These are phyloP conservation scores for Drosophila mayaguana DNA, from an alignment of 2,888 invertebrate species.

Conservation along the genomic window DNA sequence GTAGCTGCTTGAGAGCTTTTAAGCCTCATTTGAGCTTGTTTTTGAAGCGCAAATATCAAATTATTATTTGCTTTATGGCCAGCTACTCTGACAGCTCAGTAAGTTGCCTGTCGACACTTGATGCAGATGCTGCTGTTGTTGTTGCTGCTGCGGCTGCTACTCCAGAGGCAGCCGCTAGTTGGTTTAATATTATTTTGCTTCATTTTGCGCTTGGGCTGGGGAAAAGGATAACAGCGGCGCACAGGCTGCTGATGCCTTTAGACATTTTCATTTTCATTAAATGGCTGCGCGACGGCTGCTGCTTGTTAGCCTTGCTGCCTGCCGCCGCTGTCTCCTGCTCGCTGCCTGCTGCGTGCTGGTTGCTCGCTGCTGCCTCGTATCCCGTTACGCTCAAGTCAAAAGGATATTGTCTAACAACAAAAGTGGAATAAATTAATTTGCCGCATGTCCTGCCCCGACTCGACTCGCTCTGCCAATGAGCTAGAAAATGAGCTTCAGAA, in stretches of 20 bases:
- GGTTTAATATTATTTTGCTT: slow-evolving; percentile 71
- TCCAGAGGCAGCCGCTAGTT: slow-evolving; percentile 11
- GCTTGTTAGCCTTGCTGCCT: slow-evolving; percentile 29
- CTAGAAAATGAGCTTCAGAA: slow-evolving; percentile 79
- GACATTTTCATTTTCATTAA: slow-evolving; percentile 82
- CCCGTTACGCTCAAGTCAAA: slow-evolving; percentile 66
- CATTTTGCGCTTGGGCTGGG: slow-evolving; percentile 55
- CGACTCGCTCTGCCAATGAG: slow-evolving; percentile 68
- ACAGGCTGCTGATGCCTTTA: slow-evolving; percentile 61
- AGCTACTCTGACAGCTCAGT: slow-evolving; percentile 29
- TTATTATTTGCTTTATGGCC: slow-evolving; percentile 41
- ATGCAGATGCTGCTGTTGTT: slow-evolving; percentile 39
- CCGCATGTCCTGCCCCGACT: slow-evolving; percentile 64
- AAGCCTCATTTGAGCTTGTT: slow-evolving; percentile 70
- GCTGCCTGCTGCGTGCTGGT: slow-evolving; percentile 5
- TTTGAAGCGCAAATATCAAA: slow-evolving; percentile 36
- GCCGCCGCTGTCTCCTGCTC: neutral
- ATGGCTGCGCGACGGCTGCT: slow-evolving; percentile 58
- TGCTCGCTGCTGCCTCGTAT: slow-evolving; percentile 40
- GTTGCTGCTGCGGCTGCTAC: slow-evolving; percentile 1
- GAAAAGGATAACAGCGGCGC: slow-evolving; percentile 68
- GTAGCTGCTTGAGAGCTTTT: neutral
- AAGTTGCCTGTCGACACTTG: slow-evolving; percentile 70
- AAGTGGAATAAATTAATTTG: slow-evolving; percentile 83
- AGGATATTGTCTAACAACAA: slow-evolving; percentile 80